Percentiles rank a stretch among this genome's conserved stretches.
These are phyloP conservation scores for Embidobia sp. DNA, from an alignment of 2,888 invertebrate species.

Conservation along the genomic window DNA sequence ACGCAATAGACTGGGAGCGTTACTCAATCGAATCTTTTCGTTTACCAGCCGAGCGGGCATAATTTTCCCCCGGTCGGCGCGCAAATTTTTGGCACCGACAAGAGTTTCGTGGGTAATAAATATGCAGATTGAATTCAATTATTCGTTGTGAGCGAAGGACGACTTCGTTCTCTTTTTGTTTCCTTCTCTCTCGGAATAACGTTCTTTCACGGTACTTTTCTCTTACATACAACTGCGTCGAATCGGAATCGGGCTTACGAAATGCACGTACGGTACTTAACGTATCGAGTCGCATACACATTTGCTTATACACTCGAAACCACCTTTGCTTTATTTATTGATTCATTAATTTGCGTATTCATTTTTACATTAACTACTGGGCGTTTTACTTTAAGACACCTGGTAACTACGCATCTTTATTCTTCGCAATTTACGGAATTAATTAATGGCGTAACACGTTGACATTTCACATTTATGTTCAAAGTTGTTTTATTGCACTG, in stretches of 20 bases:
- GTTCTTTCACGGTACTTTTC: conserved; percentile 64
- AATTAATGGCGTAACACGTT: too few relatives aligned
- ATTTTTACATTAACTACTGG: not conserved
- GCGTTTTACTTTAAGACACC: too few relatives aligned
- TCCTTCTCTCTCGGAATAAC: conserved; percentile 61
- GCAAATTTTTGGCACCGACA: conserved; percentile 38
- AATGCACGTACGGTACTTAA: conserved; percentile 67
- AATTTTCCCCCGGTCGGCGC: too few relatives aligned
- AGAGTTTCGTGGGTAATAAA: conserved; percentile 43
- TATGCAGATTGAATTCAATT: conserved; percentile 55
- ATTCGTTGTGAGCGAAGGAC: conserved; percentile 61
- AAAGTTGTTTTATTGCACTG: too few relatives aligned
- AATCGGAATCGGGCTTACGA: conserved; percentile 67
- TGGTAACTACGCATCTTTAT: too few relatives aligned
- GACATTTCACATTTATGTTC: too few relatives aligned
- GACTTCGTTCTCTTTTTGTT: conserved; percentile 63
- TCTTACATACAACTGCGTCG: conserved; percentile 60
- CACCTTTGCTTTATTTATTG: conserved; percentile 31
- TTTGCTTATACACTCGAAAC: conserved; percentile 24
- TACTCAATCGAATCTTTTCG: too few relatives aligned
- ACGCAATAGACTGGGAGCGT: too few relatives aligned
- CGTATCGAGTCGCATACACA: conserved; percentile 41
- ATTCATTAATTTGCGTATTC: conserved; percentile 34
- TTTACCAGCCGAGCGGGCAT: too few relatives aligned
- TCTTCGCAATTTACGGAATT: too few relatives aligned